Base-by-base conservation (phyloP, 1,140 invertebrate genomes). In the Chironomus striatipennis region DNA sequence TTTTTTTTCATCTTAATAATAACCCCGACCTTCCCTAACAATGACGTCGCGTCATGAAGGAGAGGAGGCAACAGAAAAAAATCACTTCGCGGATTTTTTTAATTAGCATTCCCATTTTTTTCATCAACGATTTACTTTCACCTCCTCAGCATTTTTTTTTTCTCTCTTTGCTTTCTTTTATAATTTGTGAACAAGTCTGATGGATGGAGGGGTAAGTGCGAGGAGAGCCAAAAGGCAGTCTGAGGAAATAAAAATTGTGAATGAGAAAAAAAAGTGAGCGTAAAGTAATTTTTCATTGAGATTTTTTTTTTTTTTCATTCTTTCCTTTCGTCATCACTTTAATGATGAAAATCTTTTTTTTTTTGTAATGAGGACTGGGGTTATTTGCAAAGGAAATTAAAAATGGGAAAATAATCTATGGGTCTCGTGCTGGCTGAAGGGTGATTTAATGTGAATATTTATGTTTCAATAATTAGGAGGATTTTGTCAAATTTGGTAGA, bases 41-140 rank as follows among this genome's bases (percentile, higher is more conserved):
- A 70, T 70, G 65, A 70, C 20, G 65, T 70, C 65, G 17, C 65
- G 65, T 10, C 65, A 21, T 70, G 18, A 18, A 70, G 6, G 10
- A 70, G 65, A 20, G 47, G n/a, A n/a, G 5, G 12, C 47, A 47
- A 57, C 12, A 18, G 20, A 70, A 70, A 67, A 70, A 70, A 70
- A 18, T 70, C 65, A 70, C 65, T 70, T 70, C 65, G 65, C 65
- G 65, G 65, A 70, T 70, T 70, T 70, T 70, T 70, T 70, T 70
- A 70, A 70, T 70, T 70, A 70, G 65, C 65, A 70, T 70, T 70
- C 65, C 65, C 65, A 70, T 70, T 70, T 70, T 70, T 70, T 70
- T 70, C n/a, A 18, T 57, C 47, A 57, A 57, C 47, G 47, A 57
- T 57, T 34, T 57, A 57, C 47, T 57, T 57, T 8, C 4, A 15